Conservation (phyloP, 2,797 vertebrate species). For the Xiphorhynchus erythropygius region DNA sequence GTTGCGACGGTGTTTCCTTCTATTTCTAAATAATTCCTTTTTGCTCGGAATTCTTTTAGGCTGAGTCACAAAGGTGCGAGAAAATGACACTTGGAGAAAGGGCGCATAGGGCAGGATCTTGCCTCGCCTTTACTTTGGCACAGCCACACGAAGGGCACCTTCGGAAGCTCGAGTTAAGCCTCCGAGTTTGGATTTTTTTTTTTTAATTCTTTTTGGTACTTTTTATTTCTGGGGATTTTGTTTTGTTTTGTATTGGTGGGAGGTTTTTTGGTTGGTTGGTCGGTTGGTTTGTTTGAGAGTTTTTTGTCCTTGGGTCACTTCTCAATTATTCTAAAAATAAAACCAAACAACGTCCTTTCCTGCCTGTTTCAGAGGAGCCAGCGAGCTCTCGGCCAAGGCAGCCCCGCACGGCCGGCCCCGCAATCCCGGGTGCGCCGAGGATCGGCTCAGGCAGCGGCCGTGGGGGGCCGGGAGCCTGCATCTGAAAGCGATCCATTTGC, state of each 20-base stretch:
- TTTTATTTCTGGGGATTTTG: too few species aligned
- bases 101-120: accelerated
- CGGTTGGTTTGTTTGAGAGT: too few species aligned
- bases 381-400: background rate
- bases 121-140: background rate
- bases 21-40: background rate
- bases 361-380: background rate
- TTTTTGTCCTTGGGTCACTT: background rate
- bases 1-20: background rate
- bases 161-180: background rate
- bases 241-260: too few species aligned
- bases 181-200: accelerated
- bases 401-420: background rate
- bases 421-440: background rate
- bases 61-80: background rate
- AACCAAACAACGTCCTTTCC: background rate
- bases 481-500: background rate
- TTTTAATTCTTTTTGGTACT: too few species aligned
- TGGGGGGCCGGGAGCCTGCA: background rate
- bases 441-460: background rate
- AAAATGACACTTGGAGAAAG: background rate
- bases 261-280: too few species aligned
- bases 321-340: background rate
- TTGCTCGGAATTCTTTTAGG: background rate
- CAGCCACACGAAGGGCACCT: background rate